These are phyloP conservation scores for Pseudopipra pipra DNA, from an alignment of 2,113 vertebrate species.

Conservation along the genomic window DNA sequence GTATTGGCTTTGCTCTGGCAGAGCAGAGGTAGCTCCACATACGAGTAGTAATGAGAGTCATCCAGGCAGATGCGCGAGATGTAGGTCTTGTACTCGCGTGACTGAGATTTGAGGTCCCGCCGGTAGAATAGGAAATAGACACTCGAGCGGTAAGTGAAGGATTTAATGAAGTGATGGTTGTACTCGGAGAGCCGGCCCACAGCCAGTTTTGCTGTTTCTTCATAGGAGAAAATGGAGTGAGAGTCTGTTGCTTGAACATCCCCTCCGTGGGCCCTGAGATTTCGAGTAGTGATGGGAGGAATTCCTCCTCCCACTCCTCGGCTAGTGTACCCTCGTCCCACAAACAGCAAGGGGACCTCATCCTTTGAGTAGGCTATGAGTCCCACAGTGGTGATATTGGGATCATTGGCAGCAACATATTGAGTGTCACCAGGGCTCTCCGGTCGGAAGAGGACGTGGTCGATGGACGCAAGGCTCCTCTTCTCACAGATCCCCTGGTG, in stretches of 20 bases:
- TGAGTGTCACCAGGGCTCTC: conserved; percentile 92
- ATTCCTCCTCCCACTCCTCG: conserved; percentile 84
- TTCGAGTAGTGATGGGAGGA: conserved; percentile 92
- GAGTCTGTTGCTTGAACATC: conserved; percentile 70
- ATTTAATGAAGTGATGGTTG: conserved; percentile 93
- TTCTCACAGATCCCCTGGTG: conserved; percentile 96
- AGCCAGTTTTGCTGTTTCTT: conserved; percentile 93
- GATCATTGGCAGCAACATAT: conserved; percentile 94
- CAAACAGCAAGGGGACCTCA: conserved; percentile 86
- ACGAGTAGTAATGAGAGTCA: conserved; percentile 94
- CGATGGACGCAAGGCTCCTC: conserved; percentile 79
- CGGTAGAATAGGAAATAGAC: conserved; percentile 97
- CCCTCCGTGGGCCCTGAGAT: conserved; percentile 67
- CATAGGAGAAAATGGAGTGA: conserved; percentile 92
- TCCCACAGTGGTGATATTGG: conserved; percentile 92
- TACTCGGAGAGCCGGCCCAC: conserved; percentile 94
- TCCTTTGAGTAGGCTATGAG: conserved; percentile 83
- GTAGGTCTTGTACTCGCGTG: conserved; percentile 90
- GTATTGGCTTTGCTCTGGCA: conserved; percentile 79
- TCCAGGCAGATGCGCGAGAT: conserved; percentile 91
- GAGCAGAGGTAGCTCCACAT: conserved; percentile 90
- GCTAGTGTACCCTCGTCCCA: conserved; percentile 94
- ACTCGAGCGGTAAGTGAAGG: conserved; percentile 82
- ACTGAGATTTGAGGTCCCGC: conserved; percentile 88
- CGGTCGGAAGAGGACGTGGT: conserved; percentile 81